Conservation (phyloP, 2,113 vertebrate genomes). For the Passerina amoena region DNA sequence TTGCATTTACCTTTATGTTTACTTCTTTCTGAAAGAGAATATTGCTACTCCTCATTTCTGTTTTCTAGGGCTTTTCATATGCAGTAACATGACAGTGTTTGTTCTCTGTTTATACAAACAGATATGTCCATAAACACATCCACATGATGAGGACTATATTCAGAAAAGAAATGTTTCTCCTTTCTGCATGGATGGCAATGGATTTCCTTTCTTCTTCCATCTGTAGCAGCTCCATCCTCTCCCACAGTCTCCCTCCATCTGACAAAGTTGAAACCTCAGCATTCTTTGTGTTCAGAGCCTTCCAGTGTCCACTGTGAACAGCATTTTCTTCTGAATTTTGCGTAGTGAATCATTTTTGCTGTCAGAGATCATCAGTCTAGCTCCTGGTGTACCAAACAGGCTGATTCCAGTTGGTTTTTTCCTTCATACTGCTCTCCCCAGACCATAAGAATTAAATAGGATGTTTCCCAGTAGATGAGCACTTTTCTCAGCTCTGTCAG, state of each 20-base stretch:
- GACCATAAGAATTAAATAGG: not conserved
- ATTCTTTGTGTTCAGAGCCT: not conserved
- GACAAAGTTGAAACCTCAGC: not conserved
- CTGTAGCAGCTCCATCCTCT: not conserved
- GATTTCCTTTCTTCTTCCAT: not conserved
- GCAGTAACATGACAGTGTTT: not conserved
- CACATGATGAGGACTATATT: not conserved
- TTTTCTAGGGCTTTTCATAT: not conserved
- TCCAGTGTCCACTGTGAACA: not conserved
- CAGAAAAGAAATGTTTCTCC: not conserved
- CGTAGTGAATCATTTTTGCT: not conserved
- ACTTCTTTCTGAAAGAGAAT: not conserved
- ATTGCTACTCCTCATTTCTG: not conserved
- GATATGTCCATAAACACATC: not conserved
- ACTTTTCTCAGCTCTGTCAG: not conserved
- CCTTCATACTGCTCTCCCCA: not conserved
- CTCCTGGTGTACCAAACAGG: not conserved
- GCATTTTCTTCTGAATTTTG: not conserved
- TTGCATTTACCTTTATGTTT: not conserved
- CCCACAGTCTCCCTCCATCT: not conserved
- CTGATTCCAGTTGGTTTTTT: not conserved
- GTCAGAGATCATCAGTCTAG: not conserved
- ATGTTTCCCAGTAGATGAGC: not conserved
- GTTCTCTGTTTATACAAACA: not conserved
- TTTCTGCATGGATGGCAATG: not conserved